Base-by-base conservation (phyloP, 2,888 invertebrate species). In the Cotesia congregata region DNA sequence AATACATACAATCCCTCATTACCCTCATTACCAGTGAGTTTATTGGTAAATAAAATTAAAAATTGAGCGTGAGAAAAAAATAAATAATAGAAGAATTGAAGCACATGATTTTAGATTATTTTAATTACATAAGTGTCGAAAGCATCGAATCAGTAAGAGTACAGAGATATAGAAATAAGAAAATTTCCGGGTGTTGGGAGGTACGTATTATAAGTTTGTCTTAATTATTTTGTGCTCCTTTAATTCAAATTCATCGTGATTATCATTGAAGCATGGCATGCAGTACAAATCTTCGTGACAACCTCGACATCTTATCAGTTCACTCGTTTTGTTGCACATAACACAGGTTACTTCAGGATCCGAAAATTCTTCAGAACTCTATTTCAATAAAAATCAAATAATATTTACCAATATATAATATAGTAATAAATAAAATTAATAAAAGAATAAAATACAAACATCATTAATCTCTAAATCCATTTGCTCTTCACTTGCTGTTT, bases 281-380 rank as follows among this genome's bases (percentile, higher is more conserved):
- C 97, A 97, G 88, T 95, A 97, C 6, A 97, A 90, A 88, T 97
- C 97, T 61, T 92, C 93, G 79, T 92, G 92, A 89, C 97, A 97
- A 78, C 94, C 95, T 67, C 92, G 89, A 86, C 97, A 97, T 71
- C 94, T 91, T 80, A 93, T 90, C 6, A 90, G 91, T 1, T 96
- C 95, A 90, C 95, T 94, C 0, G 83, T 86, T 86, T 94, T 94
- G 88, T 96, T 96, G 87, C 97, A 97, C 81, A 97, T 94, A 81
- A 94, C 94, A 90, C 97, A 97, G 92, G 95, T 95, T 3, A 95
- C 95, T 67, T 96, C 85, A 30, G 85, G 83, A 6, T 82, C 83
- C 6, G 76, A 77, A 65, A 76, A 73, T 65, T 38, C 64, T 9
- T 77, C 30, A 61, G 38, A 41, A 3, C 50, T 62, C 76, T 80